Percentiles rank a stretch among this genome's conserved stretches.
These are phyloP conservation scores for Cherax destructor DNA, from an alignment of 1,140 invertebrate species.

Conservation along the genomic window DNA sequence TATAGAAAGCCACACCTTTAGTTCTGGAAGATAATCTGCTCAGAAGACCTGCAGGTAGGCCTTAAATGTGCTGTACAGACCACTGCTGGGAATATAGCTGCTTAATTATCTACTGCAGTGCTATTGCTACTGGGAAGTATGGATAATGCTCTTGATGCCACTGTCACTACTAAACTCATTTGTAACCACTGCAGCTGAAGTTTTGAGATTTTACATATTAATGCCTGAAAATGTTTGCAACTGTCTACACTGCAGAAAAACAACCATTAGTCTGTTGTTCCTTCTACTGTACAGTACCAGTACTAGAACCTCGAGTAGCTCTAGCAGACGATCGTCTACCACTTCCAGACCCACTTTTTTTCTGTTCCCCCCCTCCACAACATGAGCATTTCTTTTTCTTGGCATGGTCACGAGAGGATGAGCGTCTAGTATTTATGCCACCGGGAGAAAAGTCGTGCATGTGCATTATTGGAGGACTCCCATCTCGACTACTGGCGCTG, in stretches of 20 bases:
- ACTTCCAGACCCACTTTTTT: slow-evolving; percentile 47
- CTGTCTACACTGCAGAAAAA: slow-evolving; percentile 30
- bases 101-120: slow-evolving; percentile 48
- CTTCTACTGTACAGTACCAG: slow-evolving; percentile 37
- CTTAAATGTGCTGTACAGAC: slow-evolving; percentile 29
- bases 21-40: slow-evolving; percentile 31
- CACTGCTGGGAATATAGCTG: slow-evolving; percentile 16
- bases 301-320: slow-evolving; percentile 50
- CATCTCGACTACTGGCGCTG: slow-evolving; percentile 61
- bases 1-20: slow-evolving; percentile 13
- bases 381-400: slow-evolving; percentile 79
- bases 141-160: slow-evolving; percentile 33
- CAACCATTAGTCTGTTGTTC: slow-evolving; percentile 12
- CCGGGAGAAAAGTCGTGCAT: slow-evolving; percentile 53
- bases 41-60: slow-evolving; percentile 23
- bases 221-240: slow-evolving; percentile 12
- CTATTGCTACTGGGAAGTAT: slow-evolving; percentile 40
- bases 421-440: slow-evolving; percentile 76
- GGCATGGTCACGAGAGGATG: slow-evolving; percentile 77
- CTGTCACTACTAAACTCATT: slow-evolving; percentile 12
- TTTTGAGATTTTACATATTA: slow-evolving; percentile 6
- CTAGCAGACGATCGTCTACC: slow-evolving; percentile 32
- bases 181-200: slow-evolving; percentile 1
- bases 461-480: slow-evolving; percentile 49
- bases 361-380: slow-evolving; percentile 74